Percentiles rank a stretch among this genome's conserved stretches.
Evolutionary conservation across 2,888 invertebrate species (phyloP).

Genomic region (Patella depressa): DNA sequence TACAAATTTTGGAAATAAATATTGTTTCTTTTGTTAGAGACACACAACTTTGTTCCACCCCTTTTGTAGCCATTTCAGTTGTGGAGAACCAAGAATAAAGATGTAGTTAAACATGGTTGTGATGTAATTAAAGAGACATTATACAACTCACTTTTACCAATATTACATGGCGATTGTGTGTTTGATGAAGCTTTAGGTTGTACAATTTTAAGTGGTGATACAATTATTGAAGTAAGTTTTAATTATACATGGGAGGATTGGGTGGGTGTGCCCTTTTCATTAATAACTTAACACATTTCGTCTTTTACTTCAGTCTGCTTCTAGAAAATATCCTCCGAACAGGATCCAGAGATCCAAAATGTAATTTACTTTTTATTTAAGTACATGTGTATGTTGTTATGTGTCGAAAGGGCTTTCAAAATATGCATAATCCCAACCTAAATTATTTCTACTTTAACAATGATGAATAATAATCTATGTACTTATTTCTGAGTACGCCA

Average conservation of each 20-base stretch:
- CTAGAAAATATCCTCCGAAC: no score
- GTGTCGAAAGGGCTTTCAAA: no score
- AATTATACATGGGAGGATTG: background rate
- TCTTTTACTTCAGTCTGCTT: no score
- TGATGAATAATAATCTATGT: background rate
- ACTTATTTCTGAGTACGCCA: background rate
- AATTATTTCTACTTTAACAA: no score
- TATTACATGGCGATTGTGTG: constrained; percentile 59
- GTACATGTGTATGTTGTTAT: no score
- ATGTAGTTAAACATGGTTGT: constrained; percentile 36
- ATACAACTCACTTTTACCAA: constrained; percentile 48
- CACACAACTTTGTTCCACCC: background rate
- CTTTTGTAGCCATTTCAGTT: constrained; percentile 43
- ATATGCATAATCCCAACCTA: no score
- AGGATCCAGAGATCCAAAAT: no score
- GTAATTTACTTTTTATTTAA: no score
- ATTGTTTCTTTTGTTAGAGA: background rate
- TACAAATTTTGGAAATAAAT: background rate
- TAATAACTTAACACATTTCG: no score
- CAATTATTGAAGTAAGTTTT: constrained; percentile 52
- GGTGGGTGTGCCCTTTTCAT: no score
- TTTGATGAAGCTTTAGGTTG: constrained; percentile 48
- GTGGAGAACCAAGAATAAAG: constrained; percentile 44
- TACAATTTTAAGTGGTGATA: constrained; percentile 58
- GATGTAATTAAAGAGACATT: constrained; percentile 34